Conservation (phyloP, 2,113 vertebrate species). For the Benitochromis conjunctus region DNA sequence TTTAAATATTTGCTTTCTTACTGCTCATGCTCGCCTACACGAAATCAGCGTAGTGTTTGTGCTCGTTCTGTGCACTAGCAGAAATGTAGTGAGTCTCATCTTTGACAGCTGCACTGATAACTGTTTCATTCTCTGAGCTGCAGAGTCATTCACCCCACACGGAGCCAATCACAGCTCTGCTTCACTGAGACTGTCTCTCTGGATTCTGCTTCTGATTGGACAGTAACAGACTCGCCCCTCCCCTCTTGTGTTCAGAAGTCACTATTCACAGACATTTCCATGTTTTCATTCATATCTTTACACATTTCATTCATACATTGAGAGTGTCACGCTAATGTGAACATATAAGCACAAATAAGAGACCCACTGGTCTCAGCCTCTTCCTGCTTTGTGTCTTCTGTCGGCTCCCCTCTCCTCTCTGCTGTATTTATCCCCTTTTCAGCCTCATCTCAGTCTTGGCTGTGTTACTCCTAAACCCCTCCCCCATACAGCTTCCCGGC, state of each 20-base stretch:
- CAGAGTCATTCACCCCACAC: constrained; percentile 21
- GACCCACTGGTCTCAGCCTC: neutral
- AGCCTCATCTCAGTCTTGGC: neutral
- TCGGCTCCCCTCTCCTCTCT: neutral
- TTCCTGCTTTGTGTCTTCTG: neutral
- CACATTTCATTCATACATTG: constrained; percentile 29
- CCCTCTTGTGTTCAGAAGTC: neutral
- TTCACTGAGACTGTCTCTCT: neutral
- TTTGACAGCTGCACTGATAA: neutral
- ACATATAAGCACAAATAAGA: neutral
- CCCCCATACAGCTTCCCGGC: constrained; percentile 24
- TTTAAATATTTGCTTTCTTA: neutral
- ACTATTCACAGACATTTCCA: neutral
- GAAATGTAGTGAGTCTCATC: neutral
- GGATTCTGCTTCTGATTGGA: neutral
- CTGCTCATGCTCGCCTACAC: neutral
- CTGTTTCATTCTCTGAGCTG: constrained; percentile 15
- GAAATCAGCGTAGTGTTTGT: neutral
- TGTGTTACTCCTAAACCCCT: constrained; percentile 10
- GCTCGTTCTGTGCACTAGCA: neutral
- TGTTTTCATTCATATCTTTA: constrained; percentile 40
- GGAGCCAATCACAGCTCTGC: neutral
- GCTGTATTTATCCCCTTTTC: neutral
- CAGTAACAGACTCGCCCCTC: neutral
- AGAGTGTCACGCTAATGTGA: neutral